Percentiles rank a stretch among this genome's conserved stretches.
phyloP scores from a whole-genome alignment of 2,113 vertebrate species.

The Paratilapia polleni region DNA sequence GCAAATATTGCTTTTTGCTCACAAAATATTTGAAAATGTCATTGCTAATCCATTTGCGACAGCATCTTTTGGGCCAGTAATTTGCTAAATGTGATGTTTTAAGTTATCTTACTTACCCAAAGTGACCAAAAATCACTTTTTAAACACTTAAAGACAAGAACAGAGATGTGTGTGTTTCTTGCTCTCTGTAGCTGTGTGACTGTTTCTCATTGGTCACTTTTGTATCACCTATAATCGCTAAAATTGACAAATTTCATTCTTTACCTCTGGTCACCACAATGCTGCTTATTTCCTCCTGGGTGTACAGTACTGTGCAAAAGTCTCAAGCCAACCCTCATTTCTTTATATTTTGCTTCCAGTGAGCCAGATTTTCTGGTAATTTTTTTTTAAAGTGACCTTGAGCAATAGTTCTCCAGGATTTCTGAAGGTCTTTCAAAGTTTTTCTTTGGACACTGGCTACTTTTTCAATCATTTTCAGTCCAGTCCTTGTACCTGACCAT shows the following conservation, averaged over 20 bases:
- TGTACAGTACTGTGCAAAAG: no score
- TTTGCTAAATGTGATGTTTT: neutral
- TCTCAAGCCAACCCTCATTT: no score
- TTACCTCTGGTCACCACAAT: neutral
- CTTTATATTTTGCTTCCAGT: no score
- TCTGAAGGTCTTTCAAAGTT: no score
- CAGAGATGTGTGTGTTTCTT: neutral
- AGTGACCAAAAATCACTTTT: neutral
- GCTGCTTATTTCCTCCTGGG: neutral
- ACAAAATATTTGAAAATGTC: neutral
- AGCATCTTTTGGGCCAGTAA: neutral
- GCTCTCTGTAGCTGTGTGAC: neutral
- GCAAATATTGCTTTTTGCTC: no score
- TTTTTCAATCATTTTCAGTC: no score
- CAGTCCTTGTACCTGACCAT: no score
- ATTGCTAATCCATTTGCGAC: neutral
- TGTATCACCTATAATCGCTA: neutral
- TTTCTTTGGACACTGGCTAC: no score
- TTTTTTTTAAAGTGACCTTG: no score
- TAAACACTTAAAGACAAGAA: neutral
- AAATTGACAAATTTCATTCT: neutral
- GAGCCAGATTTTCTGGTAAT: no score
- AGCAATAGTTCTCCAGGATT: no score
- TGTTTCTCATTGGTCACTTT: neutral
- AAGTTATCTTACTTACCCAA: neutral